These are phyloP conservation scores for Erinaceus europaeus DNA, from an alignment of 2,113 vertebrate genomes.

Conservation along the genomic window DNA sequence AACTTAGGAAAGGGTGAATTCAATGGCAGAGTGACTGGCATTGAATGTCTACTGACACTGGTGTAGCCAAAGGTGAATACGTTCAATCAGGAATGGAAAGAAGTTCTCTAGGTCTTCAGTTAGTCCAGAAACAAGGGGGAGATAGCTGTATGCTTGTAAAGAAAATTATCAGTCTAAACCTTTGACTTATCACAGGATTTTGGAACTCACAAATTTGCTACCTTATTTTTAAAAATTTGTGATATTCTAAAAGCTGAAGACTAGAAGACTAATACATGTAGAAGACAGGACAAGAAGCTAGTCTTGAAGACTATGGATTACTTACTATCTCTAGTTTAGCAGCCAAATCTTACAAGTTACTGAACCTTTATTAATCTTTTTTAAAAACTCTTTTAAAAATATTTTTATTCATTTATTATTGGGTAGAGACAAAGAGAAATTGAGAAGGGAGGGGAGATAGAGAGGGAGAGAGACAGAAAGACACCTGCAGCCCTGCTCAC, in stretches of 20 bases:
- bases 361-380: background rate
- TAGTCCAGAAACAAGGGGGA: background rate
- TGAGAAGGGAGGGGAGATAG: no score
- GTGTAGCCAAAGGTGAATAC: background rate
- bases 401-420: no score
- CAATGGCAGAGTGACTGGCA: background rate
- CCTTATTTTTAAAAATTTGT: background rate
- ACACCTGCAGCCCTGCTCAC: no score
- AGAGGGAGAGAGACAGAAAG: no score
- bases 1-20: background rate
- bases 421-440: no score
- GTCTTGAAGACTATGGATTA: background rate
- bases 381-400: no score
- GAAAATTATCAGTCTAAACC: background rate
- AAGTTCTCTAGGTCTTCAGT: background rate
- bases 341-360: background rate
- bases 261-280: background rate
- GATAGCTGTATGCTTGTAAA: background rate
- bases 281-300: background rate
- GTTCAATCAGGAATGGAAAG: background rate
- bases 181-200: background rate
- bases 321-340: background rate
- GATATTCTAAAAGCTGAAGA: background rate
- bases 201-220: background rate
- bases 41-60: background rate